phyloP scores from a whole-genome alignment of 2,113 vertebrate genomes.

The Cryptotis parvus region DNA sequence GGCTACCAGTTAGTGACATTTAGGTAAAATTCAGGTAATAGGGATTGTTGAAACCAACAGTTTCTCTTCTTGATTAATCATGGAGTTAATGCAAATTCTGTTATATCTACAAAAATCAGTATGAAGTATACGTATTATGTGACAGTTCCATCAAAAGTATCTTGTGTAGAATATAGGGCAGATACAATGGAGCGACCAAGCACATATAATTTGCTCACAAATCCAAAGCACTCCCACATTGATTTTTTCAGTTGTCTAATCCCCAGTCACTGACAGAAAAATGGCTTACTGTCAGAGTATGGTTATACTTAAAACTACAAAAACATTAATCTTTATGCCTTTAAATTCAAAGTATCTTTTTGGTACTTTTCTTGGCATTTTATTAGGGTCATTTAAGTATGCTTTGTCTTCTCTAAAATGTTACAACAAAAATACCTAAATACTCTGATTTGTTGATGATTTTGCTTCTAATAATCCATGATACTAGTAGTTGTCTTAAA shows the following conservation, averaged over 20 bases:
- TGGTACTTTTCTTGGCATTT: constrained; percentile 84
- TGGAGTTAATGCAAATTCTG: constrained; percentile 88
- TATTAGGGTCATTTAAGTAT: constrained; percentile 92
- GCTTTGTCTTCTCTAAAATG: constrained; percentile 73
- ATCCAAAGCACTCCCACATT: constrained; percentile 92
- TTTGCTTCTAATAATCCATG: constrained; percentile 76
- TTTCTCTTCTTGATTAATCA: constrained; percentile 77
- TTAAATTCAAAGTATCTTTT: constrained; percentile 89
- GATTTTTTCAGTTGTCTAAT: constrained; percentile 96
- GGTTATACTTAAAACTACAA: constrained; percentile 93
- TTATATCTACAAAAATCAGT: constrained; percentile 95
- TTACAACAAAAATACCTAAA: constrained; percentile 78
- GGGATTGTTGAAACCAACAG: constrained; percentile 73
- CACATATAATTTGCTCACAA: constrained; percentile 94
- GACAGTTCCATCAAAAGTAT: constrained; percentile 91
- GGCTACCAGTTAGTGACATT: constrained; percentile 60
- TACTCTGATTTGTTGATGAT: constrained; percentile 80
- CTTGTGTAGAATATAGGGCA: constrained; percentile 92
- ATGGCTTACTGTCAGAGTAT: constrained; percentile 91
- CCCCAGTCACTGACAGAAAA: constrained; percentile 92
- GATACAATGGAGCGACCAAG: constrained; percentile 94
- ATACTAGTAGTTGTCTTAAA: constrained; percentile 75
- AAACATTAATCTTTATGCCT: constrained; percentile 88
- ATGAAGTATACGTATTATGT: constrained; percentile 91
- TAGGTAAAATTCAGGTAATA: constrained; percentile 47